Conservation (phyloP, 2,888 invertebrate genomes). For the Ectemnius cavifrons region DNA sequence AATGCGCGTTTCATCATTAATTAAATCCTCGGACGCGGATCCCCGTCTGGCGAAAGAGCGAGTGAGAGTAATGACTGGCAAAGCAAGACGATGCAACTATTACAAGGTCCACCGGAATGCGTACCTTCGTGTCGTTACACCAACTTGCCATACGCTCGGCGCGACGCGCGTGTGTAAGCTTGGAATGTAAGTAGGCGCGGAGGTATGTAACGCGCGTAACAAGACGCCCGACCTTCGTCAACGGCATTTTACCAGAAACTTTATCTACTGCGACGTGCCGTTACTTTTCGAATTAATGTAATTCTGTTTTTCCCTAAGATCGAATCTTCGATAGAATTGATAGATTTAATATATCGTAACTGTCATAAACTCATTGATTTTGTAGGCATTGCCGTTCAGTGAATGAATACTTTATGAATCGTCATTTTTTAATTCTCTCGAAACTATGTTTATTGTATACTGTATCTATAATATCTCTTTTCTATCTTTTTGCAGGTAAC, state of each 20-base stretch:
- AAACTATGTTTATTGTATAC: background rate
- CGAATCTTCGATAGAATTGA: too few relatives aligned
- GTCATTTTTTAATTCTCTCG: background rate
- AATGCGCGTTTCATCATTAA: slow-evolving; percentile 26
- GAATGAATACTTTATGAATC: too few relatives aligned
- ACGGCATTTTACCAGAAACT: slow-evolving; percentile 49
- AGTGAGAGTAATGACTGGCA: slow-evolving; percentile 14
- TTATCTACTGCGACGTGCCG: slow-evolving; percentile 39
- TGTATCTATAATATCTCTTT: background rate
- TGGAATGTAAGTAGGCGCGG: slow-evolving; percentile 12
- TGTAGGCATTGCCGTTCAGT: too few relatives aligned
- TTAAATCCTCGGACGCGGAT: slow-evolving; percentile 37
- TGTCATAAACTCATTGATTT: too few relatives aligned
- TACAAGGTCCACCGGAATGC: slow-evolving; percentile 34
- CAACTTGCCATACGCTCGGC: too few relatives aligned
- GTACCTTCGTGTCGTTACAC: too few relatives aligned
- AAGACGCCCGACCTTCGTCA: slow-evolving; percentile 53
- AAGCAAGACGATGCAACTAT: slow-evolving; percentile 60
- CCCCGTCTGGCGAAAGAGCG: slow-evolving; percentile 2
- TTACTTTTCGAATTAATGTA: too few relatives aligned
- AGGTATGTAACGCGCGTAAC: slow-evolving; percentile 28
- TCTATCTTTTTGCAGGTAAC: background rate
- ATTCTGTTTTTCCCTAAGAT: too few relatives aligned
- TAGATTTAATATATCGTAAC: too few relatives aligned
- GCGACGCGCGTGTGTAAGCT: background rate